A percentile compares a stretch with the other conserved stretches of the same genome.
These are phyloP conservation scores for Bovichtus variegatus DNA, from an alignment of 2,797 vertebrate species.

Conservation along the genomic window DNA sequence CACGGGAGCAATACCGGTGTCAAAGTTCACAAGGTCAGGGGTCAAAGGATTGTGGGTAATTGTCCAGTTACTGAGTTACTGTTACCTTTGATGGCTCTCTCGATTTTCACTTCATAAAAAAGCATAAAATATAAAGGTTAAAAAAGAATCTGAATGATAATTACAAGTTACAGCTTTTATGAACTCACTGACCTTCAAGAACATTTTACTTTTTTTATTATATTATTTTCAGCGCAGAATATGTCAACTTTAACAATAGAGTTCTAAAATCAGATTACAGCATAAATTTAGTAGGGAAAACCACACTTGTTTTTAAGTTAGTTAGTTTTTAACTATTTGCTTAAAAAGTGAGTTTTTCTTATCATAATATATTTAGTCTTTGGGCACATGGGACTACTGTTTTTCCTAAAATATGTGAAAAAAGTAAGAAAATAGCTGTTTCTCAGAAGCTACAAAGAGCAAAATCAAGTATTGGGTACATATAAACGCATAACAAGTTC, in stretches of 20 bases:
- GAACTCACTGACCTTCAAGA: not conserved
- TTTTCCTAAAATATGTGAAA: too few species aligned
- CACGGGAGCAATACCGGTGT: conserved; percentile 68
- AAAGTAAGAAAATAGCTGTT: too few species aligned
- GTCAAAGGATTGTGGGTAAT: conserved; percentile 66
- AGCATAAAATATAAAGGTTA: conserved; percentile 52
- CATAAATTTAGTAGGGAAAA: not conserved
- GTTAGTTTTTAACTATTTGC: too few species aligned
- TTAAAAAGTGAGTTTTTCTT: too few species aligned
- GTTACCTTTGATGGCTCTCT: conserved; percentile 91
- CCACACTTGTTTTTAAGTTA: not conserved
- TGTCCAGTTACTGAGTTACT: conserved; percentile 27
- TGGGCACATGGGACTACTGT: too few species aligned
- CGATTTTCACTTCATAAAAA: conserved; percentile 90
- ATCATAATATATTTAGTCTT: too few species aligned
- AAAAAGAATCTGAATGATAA: conserved; percentile 7
- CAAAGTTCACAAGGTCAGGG: conserved; percentile 77
- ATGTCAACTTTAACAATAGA: not conserved
- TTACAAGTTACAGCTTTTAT: conserved; percentile 10
- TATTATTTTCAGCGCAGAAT: not conserved
- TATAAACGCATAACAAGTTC: too few species aligned
- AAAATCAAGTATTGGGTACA: too few species aligned
- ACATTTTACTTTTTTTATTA: not conserved
- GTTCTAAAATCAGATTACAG: not conserved
- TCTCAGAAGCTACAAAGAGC: too few species aligned